Conservation (phyloP, 2,888 invertebrate species). For the Ophion ventricosus region DNA sequence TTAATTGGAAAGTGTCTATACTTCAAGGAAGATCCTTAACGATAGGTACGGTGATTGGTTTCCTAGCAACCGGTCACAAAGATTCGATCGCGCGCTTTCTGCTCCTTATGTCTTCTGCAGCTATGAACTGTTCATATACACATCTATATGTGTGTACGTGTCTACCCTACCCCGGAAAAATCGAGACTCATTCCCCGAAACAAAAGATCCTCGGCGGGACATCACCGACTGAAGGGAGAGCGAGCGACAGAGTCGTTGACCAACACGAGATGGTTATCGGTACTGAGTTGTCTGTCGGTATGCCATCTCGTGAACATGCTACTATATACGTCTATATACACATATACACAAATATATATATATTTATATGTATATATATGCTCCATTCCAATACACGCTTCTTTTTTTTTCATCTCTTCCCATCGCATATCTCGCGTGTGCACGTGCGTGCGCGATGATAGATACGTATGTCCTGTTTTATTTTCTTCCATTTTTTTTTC, state of each 20-base stretch:
- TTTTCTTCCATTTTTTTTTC: slow-evolving; percentile 40
- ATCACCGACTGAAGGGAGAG: slow-evolving; percentile 24
- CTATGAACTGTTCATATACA: neutral
- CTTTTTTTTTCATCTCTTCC: slow-evolving; percentile 41
- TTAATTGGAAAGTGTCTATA: slow-evolving; percentile 54
- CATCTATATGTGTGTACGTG: neutral
- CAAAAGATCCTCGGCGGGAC: slow-evolving; percentile 63
- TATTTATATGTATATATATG: neutral
- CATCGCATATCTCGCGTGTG: slow-evolving; percentile 41
- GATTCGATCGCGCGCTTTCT: slow-evolving; percentile 3
- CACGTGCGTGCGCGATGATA: slow-evolving; percentile 54
- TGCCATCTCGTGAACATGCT: slow-evolving; percentile 58
- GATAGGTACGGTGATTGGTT: slow-evolving; percentile 20
- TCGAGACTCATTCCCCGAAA: slow-evolving; percentile 65
- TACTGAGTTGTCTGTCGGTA: slow-evolving; percentile 59
- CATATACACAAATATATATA: neutral
- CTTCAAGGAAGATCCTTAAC: slow-evolving; percentile 46
- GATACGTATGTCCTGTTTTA: slow-evolving; percentile 60
- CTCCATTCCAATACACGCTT: slow-evolving; percentile 64
- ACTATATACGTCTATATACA: slow-evolving; percentile 25
- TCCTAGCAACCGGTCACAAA: slow-evolving; percentile 15
- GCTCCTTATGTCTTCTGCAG: slow-evolving; percentile 10
- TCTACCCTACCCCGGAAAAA: slow-evolving; percentile 49
- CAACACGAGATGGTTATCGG: slow-evolving; percentile 63
- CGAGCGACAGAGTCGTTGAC: slow-evolving; percentile 38